phyloP scores from a whole-genome alignment of 2,113 vertebrate species.

The Hippoglossus stenolepis region DNA sequence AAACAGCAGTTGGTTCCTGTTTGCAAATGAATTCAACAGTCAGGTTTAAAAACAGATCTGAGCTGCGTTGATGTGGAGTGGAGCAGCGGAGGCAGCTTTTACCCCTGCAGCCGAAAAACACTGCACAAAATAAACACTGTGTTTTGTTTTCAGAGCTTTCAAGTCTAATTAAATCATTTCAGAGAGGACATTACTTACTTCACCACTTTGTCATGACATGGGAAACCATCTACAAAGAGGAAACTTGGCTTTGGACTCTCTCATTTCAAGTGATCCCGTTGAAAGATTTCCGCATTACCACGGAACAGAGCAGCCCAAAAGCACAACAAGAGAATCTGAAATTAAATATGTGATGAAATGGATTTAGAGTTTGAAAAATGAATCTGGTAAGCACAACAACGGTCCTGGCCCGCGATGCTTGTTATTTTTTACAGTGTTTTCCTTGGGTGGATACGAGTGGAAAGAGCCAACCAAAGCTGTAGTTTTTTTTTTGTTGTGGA shows the following conservation, averaged over 20 bases:
- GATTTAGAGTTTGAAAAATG: conserved; percentile 31
- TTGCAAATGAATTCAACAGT: neutral
- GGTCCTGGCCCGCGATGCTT: conserved; percentile 18
- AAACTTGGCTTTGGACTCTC: conserved; percentile 16
- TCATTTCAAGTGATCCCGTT: neutral
- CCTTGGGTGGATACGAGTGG: conserved; percentile 28
- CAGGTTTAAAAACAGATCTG: neutral
- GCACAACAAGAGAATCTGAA: conserved; percentile 19
- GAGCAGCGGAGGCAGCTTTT: neutral
- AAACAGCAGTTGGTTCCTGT: conserved; percentile 11
- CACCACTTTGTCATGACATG: conserved; percentile 11
- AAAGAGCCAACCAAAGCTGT: conserved; percentile 23
- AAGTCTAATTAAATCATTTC: conserved; percentile 16
- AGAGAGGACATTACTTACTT: conserved; percentile 12
- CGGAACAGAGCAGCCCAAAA: conserved; percentile 19
- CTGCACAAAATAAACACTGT: conserved; percentile 20
- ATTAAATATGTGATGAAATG: conserved; percentile 43
- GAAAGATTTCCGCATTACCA: conserved; percentile 22
- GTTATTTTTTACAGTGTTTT: conserved; percentile 41
- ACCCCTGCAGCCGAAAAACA: neutral
- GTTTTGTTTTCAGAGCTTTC: conserved; percentile 1
- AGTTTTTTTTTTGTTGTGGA: conserved; percentile 32
- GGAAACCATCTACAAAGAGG: conserved; percentile 8
- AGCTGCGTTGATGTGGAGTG: neutral
- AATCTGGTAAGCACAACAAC: conserved; percentile 1